Percentiles rank a stretch among this genome's conserved stretches.
phyloP scores from a whole-genome alignment of 2,888 invertebrate species.

The Rotaria magnacalcarata region DNA sequence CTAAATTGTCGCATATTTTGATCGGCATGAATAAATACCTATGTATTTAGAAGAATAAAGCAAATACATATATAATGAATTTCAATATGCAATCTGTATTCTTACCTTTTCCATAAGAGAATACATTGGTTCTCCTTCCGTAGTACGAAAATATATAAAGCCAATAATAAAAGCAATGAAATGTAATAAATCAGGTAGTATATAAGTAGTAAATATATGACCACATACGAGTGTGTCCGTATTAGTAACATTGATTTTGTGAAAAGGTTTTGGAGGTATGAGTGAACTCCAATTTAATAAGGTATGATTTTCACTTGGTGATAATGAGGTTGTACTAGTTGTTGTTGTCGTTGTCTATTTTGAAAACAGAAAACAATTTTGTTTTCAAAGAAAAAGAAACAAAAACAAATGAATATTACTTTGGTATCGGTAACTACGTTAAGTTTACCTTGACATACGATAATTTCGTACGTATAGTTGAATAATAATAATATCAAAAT shows the following conservation, averaged over 20 bases:
- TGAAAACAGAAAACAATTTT: neutral
- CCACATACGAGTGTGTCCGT: slow-evolving; percentile 50
- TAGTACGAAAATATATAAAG: slow-evolving; percentile 54
- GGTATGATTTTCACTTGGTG: neutral
- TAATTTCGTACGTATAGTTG: slow-evolving; percentile 54
- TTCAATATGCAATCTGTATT: neutral
- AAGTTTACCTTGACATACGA: slow-evolving; percentile 57
- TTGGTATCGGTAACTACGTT: slow-evolving; percentile 52
- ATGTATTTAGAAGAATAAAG: neutral
- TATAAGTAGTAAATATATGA: slow-evolving; percentile 57
- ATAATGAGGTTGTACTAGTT: neutral
- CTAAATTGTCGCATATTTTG: slow-evolving; percentile 37
- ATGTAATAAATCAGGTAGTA: slow-evolving; percentile 57
- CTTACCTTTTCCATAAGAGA: slow-evolving; percentile 58
- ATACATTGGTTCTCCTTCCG: slow-evolving; percentile 58
- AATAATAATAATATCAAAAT: slow-evolving; percentile 53
- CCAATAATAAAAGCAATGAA: slow-evolving; percentile 56
- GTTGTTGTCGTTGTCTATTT: neutral
- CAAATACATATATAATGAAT: neutral
- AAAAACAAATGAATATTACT: slow-evolving; percentile 47
- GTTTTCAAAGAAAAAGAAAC: neutral
- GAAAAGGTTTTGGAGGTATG: neutral
- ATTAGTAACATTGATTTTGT: neutral
- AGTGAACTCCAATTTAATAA: neutral
- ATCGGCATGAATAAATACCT: slow-evolving; percentile 40